Evolutionary conservation across 2,888 invertebrate genomes (phyloP).

Genomic region (Andrena haemorrhoa): DNA sequence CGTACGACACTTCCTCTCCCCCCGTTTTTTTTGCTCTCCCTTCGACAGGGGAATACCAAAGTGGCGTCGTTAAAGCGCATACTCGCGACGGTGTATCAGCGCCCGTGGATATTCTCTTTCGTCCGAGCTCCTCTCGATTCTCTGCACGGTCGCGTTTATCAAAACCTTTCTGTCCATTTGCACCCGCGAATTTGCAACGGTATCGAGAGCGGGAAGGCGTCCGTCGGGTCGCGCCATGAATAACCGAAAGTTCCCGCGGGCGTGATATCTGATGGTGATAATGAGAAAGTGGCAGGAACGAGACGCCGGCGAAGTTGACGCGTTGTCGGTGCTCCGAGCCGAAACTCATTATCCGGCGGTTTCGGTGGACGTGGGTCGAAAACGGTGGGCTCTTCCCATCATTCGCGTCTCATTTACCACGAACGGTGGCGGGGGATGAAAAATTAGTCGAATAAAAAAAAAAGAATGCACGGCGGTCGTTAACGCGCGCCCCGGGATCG

Average conservation of each 20-base stretch:
- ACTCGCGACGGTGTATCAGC: conserved; percentile 42
- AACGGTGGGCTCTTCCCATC: conserved; percentile 28
- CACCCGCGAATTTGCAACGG: conserved; percentile 43
- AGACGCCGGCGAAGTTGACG: conserved; percentile 20
- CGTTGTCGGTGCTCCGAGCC: conserved; percentile 29
- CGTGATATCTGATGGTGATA: conserved; percentile 13
- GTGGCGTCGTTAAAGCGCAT: conserved; percentile 11
- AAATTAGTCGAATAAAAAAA: conserved; percentile 35
- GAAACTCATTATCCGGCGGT: conserved; percentile 49
- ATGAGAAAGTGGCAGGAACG: conserved; percentile 7
- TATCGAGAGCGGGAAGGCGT: conserved; percentile 4
- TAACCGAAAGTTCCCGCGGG: conserved; percentile 44
- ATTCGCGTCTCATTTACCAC: conserved; percentile 36
- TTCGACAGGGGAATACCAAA: conserved; percentile 16
- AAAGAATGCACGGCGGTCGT: conserved; percentile 33
- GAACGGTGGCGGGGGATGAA: neutral
- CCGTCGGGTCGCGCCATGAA: conserved; percentile 17
- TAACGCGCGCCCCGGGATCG: conserved; percentile 19
- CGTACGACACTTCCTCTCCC: neutral
- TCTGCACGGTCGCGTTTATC: conserved; percentile 43
- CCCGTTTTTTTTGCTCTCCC: neutral
- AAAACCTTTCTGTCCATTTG: conserved; percentile 51
- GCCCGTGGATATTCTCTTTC: conserved; percentile 24
- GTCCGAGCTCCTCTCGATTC: conserved; percentile 15
- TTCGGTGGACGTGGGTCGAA: conserved; percentile 35